These are phyloP conservation scores for Apeltes quadracus DNA, from an alignment of 2,113 vertebrate species.

Conservation along the genomic window DNA sequence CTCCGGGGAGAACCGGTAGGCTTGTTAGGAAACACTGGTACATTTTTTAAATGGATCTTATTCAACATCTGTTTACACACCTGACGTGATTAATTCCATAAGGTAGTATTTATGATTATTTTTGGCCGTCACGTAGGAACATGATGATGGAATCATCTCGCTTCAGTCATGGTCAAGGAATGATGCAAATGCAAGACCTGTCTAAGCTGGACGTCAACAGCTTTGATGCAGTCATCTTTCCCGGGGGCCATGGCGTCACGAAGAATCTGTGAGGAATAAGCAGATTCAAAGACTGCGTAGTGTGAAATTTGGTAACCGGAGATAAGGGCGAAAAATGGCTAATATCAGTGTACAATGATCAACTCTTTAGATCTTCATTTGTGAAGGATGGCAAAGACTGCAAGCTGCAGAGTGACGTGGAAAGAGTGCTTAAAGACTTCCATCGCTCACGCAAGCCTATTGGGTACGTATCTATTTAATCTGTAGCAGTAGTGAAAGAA, in stretches of 20 bases:
- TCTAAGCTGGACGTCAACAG: conserved; percentile 75
- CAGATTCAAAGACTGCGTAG: not conserved
- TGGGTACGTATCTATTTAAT: conserved; percentile 65
- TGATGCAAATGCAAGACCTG: conserved; percentile 77
- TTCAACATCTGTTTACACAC: not conserved
- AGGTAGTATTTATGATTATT: conserved; percentile 43
- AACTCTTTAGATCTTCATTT: conserved; percentile 72
- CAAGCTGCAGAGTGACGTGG: conserved; percentile 77
- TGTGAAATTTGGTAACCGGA: not conserved
- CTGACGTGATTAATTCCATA: conserved; percentile 34
- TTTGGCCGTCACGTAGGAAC: conserved; percentile 66
- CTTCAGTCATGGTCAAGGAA: conserved; percentile 76
- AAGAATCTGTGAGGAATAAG: conserved; percentile 78
- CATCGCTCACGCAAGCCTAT: conserved; percentile 79
- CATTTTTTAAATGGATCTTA: not conserved
- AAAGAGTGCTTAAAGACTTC: conserved; percentile 79
- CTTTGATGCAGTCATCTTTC: conserved; percentile 80
- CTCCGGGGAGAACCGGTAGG: conserved; percentile 77
- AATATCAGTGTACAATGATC: not conserved
- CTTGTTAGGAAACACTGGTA: not conserved
- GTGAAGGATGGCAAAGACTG: conserved; percentile 80
- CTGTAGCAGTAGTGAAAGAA: not conserved
- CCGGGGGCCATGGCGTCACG: conserved; percentile 77
- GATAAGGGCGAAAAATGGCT: not conserved
- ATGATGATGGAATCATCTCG: conserved; percentile 78